Percentiles rank a stretch among this genome's conserved stretches.
phyloP scores from a whole-genome alignment of 2,888 invertebrate genomes.

The Tricholauxania praeusta region DNA sequence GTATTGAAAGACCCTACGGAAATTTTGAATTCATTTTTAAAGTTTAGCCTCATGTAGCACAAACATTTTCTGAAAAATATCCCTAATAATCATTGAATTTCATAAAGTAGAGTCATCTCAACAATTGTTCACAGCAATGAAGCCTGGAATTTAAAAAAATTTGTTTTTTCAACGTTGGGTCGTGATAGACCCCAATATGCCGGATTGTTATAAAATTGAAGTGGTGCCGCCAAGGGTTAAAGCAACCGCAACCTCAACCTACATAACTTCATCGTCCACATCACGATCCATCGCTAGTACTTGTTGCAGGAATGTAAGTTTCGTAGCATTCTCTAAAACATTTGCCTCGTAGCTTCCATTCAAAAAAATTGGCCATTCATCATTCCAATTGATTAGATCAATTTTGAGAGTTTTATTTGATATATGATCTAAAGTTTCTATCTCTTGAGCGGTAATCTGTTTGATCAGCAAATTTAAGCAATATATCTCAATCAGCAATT shows the following conservation, averaged over 20 bases:
- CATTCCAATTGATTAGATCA: constrained; percentile 76
- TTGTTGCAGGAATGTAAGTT: constrained; percentile 69
- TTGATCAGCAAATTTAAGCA: constrained; percentile 25
- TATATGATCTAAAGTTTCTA: constrained; percentile 53
- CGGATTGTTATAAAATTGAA: no score
- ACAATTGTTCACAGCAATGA: no score
- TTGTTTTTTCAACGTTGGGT: no score
- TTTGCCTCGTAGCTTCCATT: constrained; percentile 62
- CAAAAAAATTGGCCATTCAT: constrained; percentile 76
- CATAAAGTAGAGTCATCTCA: no score
- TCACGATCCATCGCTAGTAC: constrained; percentile 75
- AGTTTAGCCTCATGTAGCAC: no score
- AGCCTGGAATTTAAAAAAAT: no score
- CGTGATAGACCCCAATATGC: no score
- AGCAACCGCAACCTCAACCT: constrained; percentile 58
- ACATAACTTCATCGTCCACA: constrained; percentile 73
- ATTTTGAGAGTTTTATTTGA: constrained; percentile 68
- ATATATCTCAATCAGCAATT: background rate
- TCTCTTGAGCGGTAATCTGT: constrained; percentile 64
- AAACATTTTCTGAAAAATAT: no score
- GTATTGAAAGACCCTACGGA: no score
- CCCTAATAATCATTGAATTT: no score
- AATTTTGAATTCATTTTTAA: no score
- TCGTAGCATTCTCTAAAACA: constrained; percentile 72
- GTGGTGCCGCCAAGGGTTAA: no score